Conservation (phyloP, 2,797 vertebrate species). For the Enteromius fasciolatus region DNA sequence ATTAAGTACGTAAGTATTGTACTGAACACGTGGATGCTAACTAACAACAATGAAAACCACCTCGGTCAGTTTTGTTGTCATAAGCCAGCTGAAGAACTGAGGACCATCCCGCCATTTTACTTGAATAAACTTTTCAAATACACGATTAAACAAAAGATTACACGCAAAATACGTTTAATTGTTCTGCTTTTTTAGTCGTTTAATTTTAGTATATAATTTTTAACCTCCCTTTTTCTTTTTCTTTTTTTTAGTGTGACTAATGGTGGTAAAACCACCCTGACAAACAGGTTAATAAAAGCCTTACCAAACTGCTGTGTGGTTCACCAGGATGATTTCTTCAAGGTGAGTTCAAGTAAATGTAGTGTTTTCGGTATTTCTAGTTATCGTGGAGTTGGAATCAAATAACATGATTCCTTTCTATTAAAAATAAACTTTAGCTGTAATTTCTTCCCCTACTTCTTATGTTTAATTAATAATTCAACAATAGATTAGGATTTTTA, state of each 20-base stretch:
- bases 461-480: background rate
- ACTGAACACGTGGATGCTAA: background rate
- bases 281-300: conserved; percentile 79
- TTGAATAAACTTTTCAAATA: too few relatives aligned
- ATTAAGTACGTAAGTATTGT: background rate
- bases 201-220: background rate
- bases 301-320: conserved; percentile 94
- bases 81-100: background rate
- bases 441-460: background rate
- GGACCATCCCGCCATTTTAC: conserved; percentile 51
- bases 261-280: conserved; percentile 94
- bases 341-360: conserved; percentile 77
- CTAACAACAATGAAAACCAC: background rate
- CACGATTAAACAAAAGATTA: background rate
- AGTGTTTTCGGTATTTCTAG: background rate
- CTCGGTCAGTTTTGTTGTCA: background rate
- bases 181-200: background rate
- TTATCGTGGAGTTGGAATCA: background rate
- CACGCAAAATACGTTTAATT: too few relatives aligned
- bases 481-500: background rate
- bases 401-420: background rate
- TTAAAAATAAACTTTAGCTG: background rate
- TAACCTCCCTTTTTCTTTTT: background rate
- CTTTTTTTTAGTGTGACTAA: conserved; percentile 84
- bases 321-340: conserved; percentile 96